Conservation (phyloP, 2,888 invertebrate species). For the Sarcophaga subvicina region DNA sequence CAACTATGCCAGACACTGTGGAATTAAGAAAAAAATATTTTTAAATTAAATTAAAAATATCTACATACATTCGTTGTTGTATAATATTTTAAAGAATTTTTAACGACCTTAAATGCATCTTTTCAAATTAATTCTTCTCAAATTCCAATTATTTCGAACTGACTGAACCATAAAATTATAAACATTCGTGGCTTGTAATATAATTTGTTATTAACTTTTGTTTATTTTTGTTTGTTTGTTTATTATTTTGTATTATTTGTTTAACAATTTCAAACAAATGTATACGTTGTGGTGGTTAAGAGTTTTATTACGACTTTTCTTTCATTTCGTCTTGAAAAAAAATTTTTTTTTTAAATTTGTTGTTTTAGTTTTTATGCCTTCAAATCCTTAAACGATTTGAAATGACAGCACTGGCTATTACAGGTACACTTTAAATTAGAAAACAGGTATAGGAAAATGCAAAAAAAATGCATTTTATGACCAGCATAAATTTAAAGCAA, state of each 20-base stretch:
- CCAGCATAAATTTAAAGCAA: background rate
- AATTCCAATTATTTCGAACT: no score
- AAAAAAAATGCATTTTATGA: background rate
- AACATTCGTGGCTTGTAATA: no score
- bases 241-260: no score
- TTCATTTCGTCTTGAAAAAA: no score
- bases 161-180: no score
- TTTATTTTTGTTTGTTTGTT: no score
- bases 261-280: no score
- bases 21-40: background rate
- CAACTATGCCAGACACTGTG: background rate
- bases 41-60: background rate
- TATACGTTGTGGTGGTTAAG: no score
- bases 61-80: background rate
- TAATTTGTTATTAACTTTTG: no score
- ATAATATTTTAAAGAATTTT: background rate
- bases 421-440: slow-evolving; percentile 1
- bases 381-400: slow-evolving; percentile 34
- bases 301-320: no score
- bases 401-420: background rate
- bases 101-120: background rate
- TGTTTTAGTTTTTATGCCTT: background rate
- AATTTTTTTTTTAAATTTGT: background rate
- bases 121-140: no score
- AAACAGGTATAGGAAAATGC: background rate